These are phyloP conservation scores for Phaonia tiefii DNA, from an alignment of 2,888 invertebrate species.

Conservation along the genomic window DNA sequence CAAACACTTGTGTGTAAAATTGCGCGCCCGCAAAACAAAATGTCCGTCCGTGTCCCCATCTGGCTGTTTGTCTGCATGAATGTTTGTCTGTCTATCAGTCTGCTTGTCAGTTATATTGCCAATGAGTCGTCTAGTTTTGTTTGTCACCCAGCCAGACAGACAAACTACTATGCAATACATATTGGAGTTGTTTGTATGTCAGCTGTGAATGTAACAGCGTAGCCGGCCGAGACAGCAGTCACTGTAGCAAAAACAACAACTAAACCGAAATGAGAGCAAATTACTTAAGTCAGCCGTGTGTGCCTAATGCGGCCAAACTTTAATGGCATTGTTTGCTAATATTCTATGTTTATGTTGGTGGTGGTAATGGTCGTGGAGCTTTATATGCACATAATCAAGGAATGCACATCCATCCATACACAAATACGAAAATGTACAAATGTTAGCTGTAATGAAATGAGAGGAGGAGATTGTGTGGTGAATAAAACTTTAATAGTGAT, in stretches of 20 bases:
- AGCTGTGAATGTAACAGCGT: too few relatives aligned
- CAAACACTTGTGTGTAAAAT: constrained; percentile 76
- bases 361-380: not conserved
- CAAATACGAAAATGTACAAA: not conserved
- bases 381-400: constrained; percentile 19
- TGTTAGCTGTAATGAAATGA: constrained; percentile 18
- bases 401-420: constrained; percentile 34
- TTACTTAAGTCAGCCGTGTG: constrained; percentile 64
- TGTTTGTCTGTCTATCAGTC: not conserved
- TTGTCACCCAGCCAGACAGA: not conserved
- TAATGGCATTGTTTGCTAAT: constrained; percentile 66
- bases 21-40: constrained; percentile 60
- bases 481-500: constrained; percentile 54
- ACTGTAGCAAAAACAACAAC: constrained; percentile 10
- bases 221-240: not conserved
- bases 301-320: constrained; percentile 63
- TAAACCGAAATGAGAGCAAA: constrained; percentile 64
- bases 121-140: constrained; percentile 13
- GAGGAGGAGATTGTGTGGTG: constrained; percentile 43
- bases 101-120: constrained; percentile 6
- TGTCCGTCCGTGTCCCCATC: not conserved
- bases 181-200: constrained; percentile 14
- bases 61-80: not conserved
- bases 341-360: constrained; percentile 58
- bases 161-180: not conserved